Conservation (phyloP, 2,797 vertebrate species). For the Scolopax bukidnonensis region DNA sequence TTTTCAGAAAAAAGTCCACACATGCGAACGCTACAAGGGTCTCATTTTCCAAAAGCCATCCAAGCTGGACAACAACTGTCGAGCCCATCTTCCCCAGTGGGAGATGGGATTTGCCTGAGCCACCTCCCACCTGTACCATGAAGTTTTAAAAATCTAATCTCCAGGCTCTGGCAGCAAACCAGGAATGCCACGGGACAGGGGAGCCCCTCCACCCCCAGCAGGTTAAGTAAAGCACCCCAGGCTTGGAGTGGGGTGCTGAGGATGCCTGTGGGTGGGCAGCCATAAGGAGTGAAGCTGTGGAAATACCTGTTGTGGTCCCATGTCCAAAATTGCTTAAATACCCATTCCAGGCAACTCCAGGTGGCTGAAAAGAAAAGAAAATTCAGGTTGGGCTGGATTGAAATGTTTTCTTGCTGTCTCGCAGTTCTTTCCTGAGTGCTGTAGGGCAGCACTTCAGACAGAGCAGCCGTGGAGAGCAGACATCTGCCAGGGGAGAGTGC, state of each 20-base stretch:
- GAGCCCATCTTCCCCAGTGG: accelerated
- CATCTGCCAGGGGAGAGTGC: not conserved
- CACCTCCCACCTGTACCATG: accelerated
- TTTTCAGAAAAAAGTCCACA: not conserved
- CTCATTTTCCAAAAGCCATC: not conserved
- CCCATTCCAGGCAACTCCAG: not conserved
- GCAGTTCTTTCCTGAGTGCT: not conserved
- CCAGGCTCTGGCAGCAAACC: not conserved
- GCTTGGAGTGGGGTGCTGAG: not conserved
- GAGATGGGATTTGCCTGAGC: not conserved
- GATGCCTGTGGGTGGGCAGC: not conserved
- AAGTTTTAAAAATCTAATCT: not conserved
- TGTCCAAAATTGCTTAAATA: not conserved
- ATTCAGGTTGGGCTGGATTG: not conserved
- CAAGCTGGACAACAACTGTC: not conserved
- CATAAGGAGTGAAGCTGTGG: not conserved
- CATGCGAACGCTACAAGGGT: not conserved
- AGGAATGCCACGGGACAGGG: accelerated
- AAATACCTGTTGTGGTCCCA: not conserved
- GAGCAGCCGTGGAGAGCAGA: not conserved
- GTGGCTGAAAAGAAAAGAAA: not conserved
- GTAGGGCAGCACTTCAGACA: not conserved
- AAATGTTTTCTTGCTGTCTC: not conserved
- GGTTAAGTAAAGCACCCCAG: not conserved
- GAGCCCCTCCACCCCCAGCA: accelerated